Evolutionary conservation across 2,888 invertebrate species (phyloP), one percentile per base, ranked within the genome.

Genomic region (Drosophila anomelani): DNA sequence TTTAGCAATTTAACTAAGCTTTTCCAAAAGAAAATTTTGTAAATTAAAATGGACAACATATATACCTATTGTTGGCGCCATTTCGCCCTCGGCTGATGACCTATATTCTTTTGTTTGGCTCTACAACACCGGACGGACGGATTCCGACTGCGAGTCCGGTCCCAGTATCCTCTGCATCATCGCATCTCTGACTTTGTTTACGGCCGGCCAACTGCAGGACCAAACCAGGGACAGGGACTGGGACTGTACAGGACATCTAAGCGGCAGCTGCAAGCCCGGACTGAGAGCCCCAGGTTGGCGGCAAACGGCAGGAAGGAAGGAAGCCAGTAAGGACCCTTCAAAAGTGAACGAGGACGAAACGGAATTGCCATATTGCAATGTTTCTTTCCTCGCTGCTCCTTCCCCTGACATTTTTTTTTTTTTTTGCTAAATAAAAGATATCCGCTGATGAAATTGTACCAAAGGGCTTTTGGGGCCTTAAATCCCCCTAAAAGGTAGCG

Each of bases 341-440:
- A 69, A 69, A 49, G 70, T 49, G 58, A 60, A 76, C 60, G 64
- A 66, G 64, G 53, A 47, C 66, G 58, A 75, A 78, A 74, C 85
- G 73, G 71, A 81, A 75, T 77, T 85, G 76, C 74, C 82, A 77
- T 87, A 87, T 77, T 83, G 87, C 85, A 83, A 74, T 81, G 75
- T 67, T 79, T 66, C 41, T 44, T 66, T 38, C 34, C 20, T 15
- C 17, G 4, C 26, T n/a, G 39, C 39, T 29, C 49, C 17, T 29
- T 8, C 58, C 44, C 20, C 12, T 23, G 55, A 36, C 23, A 47
- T 44, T 26, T 58, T 56, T 26, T 34, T 72, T 2, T 26, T 26
- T 26, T 26, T 26, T 74, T 68, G 68, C 71, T 67, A 67, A 79
- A 77, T 67, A 78, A 72, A 81, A 69, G 63, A 66, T 75, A 58